Conservation (phyloP, 2,113 vertebrate species). For the Myrmecobius fasciatus region DNA sequence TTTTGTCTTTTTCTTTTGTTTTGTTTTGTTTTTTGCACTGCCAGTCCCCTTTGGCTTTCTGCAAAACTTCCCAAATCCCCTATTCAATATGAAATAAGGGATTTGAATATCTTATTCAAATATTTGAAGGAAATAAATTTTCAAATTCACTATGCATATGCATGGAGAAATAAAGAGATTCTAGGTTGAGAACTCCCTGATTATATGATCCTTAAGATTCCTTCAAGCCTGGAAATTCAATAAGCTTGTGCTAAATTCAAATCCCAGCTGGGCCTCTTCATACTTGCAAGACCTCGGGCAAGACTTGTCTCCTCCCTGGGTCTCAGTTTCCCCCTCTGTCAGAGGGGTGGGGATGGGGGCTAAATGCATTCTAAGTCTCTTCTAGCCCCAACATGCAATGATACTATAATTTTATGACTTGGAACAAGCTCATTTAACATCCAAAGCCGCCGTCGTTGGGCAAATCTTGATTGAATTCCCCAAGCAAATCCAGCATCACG, state of each 20-base stretch:
- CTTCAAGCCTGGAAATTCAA: neutral
- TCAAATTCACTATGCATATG: neutral
- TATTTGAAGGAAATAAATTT: neutral
- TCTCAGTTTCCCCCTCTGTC: neutral
- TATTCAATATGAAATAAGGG: neutral
- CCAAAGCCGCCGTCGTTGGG: constrained; percentile 59
- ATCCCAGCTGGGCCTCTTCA: neutral
- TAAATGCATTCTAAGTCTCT: constrained; percentile 54
- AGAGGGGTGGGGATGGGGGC: neutral
- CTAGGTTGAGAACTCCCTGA: neutral
- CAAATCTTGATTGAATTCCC: constrained; percentile 72
- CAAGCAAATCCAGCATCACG: constrained; percentile 52
- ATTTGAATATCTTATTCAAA: neutral
- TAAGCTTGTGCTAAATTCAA: neutral
- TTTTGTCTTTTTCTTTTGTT: too few species aligned
- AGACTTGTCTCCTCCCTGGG: neutral
- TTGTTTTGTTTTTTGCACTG: neutral
- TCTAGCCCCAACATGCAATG: constrained; percentile 54
- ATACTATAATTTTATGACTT: constrained; percentile 61
- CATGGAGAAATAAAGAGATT: constrained; percentile 3
- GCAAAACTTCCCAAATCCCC: neutral
- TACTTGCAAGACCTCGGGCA: neutral
- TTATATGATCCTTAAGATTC: neutral
- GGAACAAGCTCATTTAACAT: constrained; percentile 65
- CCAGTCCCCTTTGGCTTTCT: neutral